Evolutionary conservation across 2,888 invertebrate species (phyloP).

Genomic region (Bedellia somnulentella): DNA sequence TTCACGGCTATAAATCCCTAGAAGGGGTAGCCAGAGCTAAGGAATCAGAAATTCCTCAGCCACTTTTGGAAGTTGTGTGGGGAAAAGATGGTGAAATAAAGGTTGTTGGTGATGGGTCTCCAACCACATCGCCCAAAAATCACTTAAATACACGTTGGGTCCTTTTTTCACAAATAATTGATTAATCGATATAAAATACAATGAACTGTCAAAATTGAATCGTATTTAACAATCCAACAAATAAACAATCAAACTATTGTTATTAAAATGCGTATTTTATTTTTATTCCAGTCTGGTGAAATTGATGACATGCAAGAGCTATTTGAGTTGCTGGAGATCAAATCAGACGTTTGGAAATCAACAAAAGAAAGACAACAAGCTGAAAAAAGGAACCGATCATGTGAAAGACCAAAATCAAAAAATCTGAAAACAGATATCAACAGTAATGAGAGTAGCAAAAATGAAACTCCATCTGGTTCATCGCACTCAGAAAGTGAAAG

Average conservation of each 20-base stretch:
- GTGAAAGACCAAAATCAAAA: slow-evolving; percentile 49
- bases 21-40: no score
- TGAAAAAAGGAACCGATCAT: slow-evolving; percentile 50
- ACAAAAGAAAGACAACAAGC: slow-evolving; percentile 55
- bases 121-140: no score
- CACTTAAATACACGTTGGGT: no score
- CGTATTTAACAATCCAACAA: no score
- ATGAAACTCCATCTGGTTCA: slow-evolving; percentile 50
- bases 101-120: no score
- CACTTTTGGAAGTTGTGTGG: no score
- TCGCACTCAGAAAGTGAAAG: slow-evolving; percentile 54
- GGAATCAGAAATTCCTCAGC: no score
- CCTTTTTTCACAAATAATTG: no score
- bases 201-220: no score
- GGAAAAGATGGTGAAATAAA: no score
- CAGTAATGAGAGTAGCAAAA: slow-evolving; percentile 56
- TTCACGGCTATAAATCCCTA: no score
- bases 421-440: slow-evolving; percentile 51
- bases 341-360: slow-evolving; percentile 75
- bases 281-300: slow-evolving; percentile 69
- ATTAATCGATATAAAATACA: no score
- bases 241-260: slow-evolving; percentile 5
- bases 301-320: slow-evolving; percentile 82
- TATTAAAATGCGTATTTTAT: slow-evolving; percentile 9
- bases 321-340: slow-evolving; percentile 81